Evolutionary conservation across 2,797 vertebrate species (phyloP).

Genomic region (Rhynchonycteris naso): DNA sequence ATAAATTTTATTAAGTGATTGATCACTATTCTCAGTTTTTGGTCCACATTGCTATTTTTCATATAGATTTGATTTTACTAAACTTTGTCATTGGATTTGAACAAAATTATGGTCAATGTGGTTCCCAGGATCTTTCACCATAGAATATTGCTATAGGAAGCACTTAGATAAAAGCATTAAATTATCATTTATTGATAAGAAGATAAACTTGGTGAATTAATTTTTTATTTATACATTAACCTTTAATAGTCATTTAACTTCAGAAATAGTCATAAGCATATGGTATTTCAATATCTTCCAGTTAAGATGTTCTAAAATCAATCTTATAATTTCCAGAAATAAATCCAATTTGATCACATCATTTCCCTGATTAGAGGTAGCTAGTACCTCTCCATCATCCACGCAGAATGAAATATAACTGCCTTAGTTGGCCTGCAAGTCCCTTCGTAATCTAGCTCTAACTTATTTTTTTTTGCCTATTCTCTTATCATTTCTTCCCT

Average conservation of each 20-base stretch:
- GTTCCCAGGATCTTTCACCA: constrained; percentile 48
- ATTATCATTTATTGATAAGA: constrained; percentile 80
- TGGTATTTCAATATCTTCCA: constrained; percentile 70
- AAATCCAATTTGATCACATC: constrained; percentile 68
- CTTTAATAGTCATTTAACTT: constrained; percentile 79
- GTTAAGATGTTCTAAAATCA: constrained; percentile 79
- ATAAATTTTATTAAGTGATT: constrained; percentile 53
- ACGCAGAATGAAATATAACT: constrained; percentile 1
- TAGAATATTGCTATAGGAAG: constrained; percentile 56
- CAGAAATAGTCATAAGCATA: constrained; percentile 69
- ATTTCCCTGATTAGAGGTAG: constrained; percentile 72
- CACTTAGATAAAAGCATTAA: constrained; percentile 77
- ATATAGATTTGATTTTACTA: constrained; percentile 23
- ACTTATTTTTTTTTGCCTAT: neutral
- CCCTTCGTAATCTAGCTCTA: neutral
- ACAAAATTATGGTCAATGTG: constrained; percentile 46
- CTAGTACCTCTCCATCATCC: constrained; percentile 56
- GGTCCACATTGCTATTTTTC: constrained; percentile 52
- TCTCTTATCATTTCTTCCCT: neutral
- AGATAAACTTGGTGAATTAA: constrained; percentile 71
- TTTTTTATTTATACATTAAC: constrained; percentile 81
- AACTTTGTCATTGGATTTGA: constrained; percentile 68
- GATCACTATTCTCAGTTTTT: constrained; percentile 41
- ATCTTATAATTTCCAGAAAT: constrained; percentile 78
- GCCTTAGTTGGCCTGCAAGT: neutral